phyloP scores from a whole-genome alignment of 2,888 invertebrate genomes.

The Tupiocoris notatus region DNA sequence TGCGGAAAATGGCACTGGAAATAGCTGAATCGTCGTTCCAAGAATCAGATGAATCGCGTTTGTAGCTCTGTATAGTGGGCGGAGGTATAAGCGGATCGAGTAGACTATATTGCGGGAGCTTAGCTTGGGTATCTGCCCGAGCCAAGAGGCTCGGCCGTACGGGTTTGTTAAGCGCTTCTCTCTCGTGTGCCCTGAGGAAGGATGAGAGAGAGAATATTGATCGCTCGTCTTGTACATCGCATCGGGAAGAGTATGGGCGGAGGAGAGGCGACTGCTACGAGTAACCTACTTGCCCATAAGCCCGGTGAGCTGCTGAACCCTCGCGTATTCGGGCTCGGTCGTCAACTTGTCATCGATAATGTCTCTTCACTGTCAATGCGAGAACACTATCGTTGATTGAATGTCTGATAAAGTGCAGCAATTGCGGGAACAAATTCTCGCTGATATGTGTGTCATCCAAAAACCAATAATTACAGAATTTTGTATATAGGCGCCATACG shows the following conservation, averaged over 20 bases:
- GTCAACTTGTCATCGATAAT: no score
- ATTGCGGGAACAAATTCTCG: no score
- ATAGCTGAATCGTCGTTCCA: no score
- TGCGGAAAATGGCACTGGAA: no score
- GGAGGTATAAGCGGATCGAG: neutral
- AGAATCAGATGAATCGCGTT: no score
- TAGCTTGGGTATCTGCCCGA: neutral
- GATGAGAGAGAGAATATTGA: neutral
- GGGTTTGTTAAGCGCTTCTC: neutral
- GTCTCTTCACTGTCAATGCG: no score
- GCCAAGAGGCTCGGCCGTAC: neutral
- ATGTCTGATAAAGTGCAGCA: no score
- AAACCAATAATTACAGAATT: no score
- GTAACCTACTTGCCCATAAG: neutral
- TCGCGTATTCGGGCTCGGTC: neutral
- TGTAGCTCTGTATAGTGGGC: no score
- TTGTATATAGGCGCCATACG: no score
- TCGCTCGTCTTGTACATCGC: neutral
- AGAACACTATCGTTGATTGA: no score
- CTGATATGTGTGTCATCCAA: no score
- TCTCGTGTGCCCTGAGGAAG: neutral
- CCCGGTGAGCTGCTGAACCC: neutral
- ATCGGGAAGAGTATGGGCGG: neutral
- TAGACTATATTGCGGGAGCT: neutral
- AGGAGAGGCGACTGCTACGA: neutral